These are phyloP conservation scores for Elymnias hypermnestra DNA, from an alignment of 1,140 invertebrate species.

Conservation along the genomic window DNA sequence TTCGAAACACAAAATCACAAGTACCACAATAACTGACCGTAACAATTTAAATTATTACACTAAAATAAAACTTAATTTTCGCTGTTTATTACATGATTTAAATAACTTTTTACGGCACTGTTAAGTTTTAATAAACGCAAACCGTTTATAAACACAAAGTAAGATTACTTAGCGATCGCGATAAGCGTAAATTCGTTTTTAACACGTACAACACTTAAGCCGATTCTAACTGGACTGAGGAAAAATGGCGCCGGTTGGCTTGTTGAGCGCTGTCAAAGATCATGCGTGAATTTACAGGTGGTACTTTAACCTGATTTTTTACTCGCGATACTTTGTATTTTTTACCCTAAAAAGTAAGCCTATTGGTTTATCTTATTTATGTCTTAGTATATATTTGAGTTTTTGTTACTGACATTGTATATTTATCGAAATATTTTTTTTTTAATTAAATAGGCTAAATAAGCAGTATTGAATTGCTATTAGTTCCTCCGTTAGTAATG, in stretches of 20 bases:
- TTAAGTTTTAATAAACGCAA: slow-evolving; percentile 22
- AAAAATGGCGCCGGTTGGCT: slow-evolving; percentile 49
- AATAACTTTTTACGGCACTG: slow-evolving; percentile 7
- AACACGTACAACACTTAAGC: slow-evolving; percentile 30
- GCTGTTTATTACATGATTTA: too few species aligned
- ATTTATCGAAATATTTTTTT: too few species aligned
- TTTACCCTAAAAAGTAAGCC: not conserved
- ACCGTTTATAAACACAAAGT: slow-evolving; percentile 15
- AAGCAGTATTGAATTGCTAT: too few species aligned
- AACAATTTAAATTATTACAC: slow-evolving; percentile 25
- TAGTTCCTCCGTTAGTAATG: too few species aligned
- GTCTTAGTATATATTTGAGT: too few species aligned
- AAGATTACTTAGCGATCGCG: slow-evolving; percentile 31
- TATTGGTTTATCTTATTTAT: too few species aligned
- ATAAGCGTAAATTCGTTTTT: too few species aligned
- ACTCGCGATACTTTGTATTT: not conserved
- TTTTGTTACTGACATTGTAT: too few species aligned
- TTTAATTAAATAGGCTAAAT: too few species aligned
- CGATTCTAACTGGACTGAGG: slow-evolving; percentile 55
- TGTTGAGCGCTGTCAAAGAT: slow-evolving; percentile 49
- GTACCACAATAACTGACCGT: slow-evolving; percentile 16
- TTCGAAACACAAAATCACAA: slow-evolving; percentile 26
- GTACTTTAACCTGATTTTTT: too few species aligned
- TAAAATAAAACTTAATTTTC: slow-evolving; percentile 17
- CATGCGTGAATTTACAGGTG: slow-evolving; percentile 50